These are phyloP conservation scores for Pipistrellus nathusii DNA, from an alignment of 2,797 vertebrate genomes.

Conservation along the genomic window DNA sequence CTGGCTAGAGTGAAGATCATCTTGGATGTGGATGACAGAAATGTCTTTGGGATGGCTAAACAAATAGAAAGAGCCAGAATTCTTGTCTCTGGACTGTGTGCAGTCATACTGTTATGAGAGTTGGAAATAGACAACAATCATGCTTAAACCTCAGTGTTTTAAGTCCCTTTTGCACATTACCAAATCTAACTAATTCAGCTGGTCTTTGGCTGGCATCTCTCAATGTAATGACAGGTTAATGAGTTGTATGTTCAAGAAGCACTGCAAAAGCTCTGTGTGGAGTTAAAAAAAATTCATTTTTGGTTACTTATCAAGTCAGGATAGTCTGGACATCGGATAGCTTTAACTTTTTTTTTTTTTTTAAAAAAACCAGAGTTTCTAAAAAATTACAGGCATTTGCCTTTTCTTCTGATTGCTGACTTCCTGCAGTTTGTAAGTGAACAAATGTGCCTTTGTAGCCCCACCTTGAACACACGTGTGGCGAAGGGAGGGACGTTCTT, in stretches of 20 bases:
- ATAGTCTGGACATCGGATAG: neutral
- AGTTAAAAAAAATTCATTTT: neutral
- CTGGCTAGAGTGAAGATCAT: neutral
- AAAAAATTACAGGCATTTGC: conserved; percentile 21
- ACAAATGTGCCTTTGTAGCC: conserved; percentile 23
- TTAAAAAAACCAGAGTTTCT: conserved; percentile 11
- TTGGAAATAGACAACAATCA: neutral
- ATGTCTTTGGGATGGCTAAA: neutral
- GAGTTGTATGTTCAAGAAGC: conserved; percentile 4
- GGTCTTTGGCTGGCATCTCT: neutral
- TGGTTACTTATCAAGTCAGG: conserved; percentile 23
- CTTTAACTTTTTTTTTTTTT: conserved; percentile 8
- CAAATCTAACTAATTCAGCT: neutral
- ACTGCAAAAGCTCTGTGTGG: neutral
- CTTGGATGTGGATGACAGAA: conserved; percentile 5
- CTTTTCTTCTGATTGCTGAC: conserved; percentile 24
- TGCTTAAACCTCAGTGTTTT: neutral
- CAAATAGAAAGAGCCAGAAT: neutral
- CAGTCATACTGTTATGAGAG: neutral
- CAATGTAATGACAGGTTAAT: neutral
- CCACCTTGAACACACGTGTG: neutral
- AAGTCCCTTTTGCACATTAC: neutral
- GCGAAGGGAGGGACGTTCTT: neutral
- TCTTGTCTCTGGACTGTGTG: neutral
- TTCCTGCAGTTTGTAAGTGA: conserved; percentile 43